Evolutionary conservation across 2,888 invertebrate species (phyloP), one percentile per base, ranked within the genome.

Genomic region (Amphimallon solstitiale): DNA sequence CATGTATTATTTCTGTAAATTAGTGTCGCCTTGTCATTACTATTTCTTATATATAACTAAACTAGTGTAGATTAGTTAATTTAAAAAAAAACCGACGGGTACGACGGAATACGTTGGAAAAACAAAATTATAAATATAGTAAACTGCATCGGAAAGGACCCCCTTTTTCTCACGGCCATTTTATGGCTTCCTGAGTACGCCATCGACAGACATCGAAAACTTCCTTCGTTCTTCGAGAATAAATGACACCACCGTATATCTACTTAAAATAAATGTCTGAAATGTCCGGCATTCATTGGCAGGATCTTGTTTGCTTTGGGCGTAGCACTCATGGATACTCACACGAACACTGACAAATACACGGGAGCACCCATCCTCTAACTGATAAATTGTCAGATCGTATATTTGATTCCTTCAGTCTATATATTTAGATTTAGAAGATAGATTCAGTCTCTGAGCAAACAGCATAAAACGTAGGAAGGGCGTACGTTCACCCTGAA

Each of bases 361-460:
- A n/a, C 45, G 21, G 43, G 12, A 34, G 12, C 46, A 40, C 29
- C 37, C 63, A 35, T 54, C 54, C 46, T 37, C 54, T 19, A 17
- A 29, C 54, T 64, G 56, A 64, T 64, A 64, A 64, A 64, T 45
- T 52, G 40, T 45, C 51, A 63, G 49, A 38, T 45, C 54, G 63
- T 64, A 46, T 35, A 43, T 43, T 64, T 54, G 40, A 64, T 52
- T 35, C 63, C 46, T 34, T 37, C 43, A 23, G 29, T 23, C 63
- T 52, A 54, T 64, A 64, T 46, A 64, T 64, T 64, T 64, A 64
- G 63, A 64, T 64, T 64, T 64, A 63, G 54, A 52, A 43, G 63
- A 52, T 64, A 52, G 63, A 52, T 64, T 48, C 40, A 37, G 38
- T 21, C 49, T 21, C 19, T 37, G 49, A 49, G 17, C 49, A 62